phyloP scores from a whole-genome alignment of 2,113 vertebrate genomes.

The Lanius collurio region DNA sequence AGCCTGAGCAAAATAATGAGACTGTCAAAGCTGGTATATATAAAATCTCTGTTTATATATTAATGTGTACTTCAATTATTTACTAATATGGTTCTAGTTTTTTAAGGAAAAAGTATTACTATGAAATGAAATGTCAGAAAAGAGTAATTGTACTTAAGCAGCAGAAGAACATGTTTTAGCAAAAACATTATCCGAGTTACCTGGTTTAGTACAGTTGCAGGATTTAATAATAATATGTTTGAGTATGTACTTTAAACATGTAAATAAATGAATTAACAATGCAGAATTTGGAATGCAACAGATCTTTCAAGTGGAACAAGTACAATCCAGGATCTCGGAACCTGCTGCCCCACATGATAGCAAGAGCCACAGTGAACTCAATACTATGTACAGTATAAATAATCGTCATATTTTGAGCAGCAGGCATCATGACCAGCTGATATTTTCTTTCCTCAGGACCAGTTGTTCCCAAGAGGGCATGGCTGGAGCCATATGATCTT shows the following conservation, averaged over 20 bases:
- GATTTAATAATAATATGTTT: background rate
- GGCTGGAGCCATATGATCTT: slow-evolving; percentile 78
- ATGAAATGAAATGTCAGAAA: background rate
- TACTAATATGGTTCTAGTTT: background rate
- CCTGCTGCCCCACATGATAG: slow-evolving; percentile 33
- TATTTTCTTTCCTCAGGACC: slow-evolving; percentile 75
- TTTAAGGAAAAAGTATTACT: background rate
- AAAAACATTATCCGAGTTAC: background rate
- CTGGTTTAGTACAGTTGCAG: background rate
- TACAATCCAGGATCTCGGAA: slow-evolving; percentile 33
- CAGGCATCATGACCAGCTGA: slow-evolving; percentile 78
- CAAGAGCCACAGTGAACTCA: slow-evolving; percentile 55
- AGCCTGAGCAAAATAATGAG: background rate
- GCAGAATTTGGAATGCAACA: slow-evolving; percentile 1
- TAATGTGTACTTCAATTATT: background rate
- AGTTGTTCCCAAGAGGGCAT: slow-evolving; percentile 78
- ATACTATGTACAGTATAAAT: slow-evolving; percentile 78
- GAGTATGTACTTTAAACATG: background rate
- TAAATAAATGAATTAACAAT: background rate
- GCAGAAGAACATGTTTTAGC: background rate
- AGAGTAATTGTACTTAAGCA: background rate
- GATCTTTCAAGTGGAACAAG: slow-evolving; percentile 32
- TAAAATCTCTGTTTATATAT: background rate
- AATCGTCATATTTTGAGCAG: slow-evolving; percentile 76
- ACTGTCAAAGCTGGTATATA: background rate